Percentiles rank a stretch among this genome's conserved stretches.
These are phyloP conservation scores for Tridacna crocea DNA, from an alignment of 2,888 invertebrate genomes.

Conservation along the genomic window DNA sequence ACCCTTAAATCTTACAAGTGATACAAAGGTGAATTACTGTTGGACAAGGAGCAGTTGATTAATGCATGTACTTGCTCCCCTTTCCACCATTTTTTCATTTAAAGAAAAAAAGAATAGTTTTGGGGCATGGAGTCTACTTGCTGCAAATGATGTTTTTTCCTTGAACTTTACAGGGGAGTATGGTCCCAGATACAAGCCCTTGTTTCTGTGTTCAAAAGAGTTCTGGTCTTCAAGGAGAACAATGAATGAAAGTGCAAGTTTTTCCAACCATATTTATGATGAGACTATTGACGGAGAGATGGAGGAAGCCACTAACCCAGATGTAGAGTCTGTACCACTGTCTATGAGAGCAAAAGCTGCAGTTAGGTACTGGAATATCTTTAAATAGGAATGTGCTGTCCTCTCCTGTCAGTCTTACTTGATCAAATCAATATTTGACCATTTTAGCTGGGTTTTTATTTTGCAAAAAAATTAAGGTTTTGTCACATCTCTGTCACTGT, in stretches of 20 bases:
- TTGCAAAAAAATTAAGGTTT: background rate
- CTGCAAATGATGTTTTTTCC: no score
- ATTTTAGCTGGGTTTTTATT: background rate
- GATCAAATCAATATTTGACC: background rate
- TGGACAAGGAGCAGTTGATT: no score
- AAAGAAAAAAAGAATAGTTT: no score
- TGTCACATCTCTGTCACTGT: background rate
- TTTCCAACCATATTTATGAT: conserved; percentile 15
- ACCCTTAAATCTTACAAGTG: no score
- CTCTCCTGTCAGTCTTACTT: background rate
- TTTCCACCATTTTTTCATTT: no score
- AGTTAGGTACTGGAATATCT: conserved; percentile 62
- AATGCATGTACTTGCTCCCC: no score
- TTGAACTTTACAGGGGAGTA: conserved; percentile 88
- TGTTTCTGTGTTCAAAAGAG: conserved; percentile 90
- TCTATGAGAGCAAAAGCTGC: conserved; percentile 69
- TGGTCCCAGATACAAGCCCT: conserved; percentile 90
- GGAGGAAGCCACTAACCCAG: conserved; percentile 68
- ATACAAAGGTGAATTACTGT: no score
- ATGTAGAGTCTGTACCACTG: conserved; percentile 90
- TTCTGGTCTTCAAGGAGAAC: conserved; percentile 87
- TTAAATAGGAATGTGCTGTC: background rate
- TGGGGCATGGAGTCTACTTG: no score
- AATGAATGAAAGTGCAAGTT: background rate
- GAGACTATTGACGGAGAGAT: conserved; percentile 77